Evolutionary conservation across 1,140 invertebrate genomes (phyloP), one percentile per base, ranked within the genome.

Genomic region (Drosophila trapezifrons): DNA sequence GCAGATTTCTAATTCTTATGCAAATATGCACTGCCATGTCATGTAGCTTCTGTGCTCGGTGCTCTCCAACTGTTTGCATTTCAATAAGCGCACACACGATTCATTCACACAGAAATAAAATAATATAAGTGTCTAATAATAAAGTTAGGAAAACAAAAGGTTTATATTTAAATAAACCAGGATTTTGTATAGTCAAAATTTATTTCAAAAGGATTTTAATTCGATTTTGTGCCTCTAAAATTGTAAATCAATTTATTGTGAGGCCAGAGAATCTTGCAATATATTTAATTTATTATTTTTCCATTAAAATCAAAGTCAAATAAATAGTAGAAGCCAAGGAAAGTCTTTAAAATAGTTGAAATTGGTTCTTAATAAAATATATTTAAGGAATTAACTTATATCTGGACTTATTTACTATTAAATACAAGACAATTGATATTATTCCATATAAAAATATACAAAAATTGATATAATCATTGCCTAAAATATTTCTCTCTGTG

Each of bases 1-100:
- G 70, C 70, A 70, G 70, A 52, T 86, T 86, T 87, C 84, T 84
- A 84, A 89, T 89, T 89, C 84, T 89, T 79, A 89, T 89, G 84
- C 80, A 87, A 87, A 89, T 87, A 74, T 89, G 76, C 72, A 78
- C 25, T 40, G 64, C 54, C 75, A 57, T 64, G 37, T 55, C 47
- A 20, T 46, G 56, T 32, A 15, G 57, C 57, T 73, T 74, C 66
- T 56, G 76, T 73, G 65, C 35, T 54, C 80, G 42, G 63, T 86
- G 82, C 67, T 81, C 76, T 32, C 80, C 65, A 83, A 85, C 81
- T 86, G 77, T 85, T 85, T 85, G 74, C 76, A 78, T 72, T 78
- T 78, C 54, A 78, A 78, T 76, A 60, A 63, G 49, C 43, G 42
- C 22, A 54, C 72, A 62, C 78, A 73, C 59, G 75, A 78, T 52